Conservation (phyloP, 2,888 invertebrate genomes). For the Campoletis raptor region DNA sequence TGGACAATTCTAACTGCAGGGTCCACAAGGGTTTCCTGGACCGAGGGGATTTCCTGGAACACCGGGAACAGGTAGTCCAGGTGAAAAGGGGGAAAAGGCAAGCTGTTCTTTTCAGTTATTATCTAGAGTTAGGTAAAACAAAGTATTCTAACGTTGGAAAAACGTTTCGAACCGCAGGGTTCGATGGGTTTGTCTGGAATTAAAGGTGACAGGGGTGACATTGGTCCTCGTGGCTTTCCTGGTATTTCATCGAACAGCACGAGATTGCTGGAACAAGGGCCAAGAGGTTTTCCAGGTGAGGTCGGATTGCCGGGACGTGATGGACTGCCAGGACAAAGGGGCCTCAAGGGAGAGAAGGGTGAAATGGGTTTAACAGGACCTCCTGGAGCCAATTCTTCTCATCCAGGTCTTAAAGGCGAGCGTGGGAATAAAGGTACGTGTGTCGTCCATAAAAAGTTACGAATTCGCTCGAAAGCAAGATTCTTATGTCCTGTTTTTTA, state of each 20-base stretch:
- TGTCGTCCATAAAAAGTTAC: background rate
- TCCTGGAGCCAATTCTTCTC: slow-evolving; percentile 39
- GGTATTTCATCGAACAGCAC: slow-evolving; percentile 80
- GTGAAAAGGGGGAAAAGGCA: slow-evolving; percentile 79
- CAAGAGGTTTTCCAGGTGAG: slow-evolving; percentile 62
- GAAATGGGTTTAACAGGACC: slow-evolving; percentile 74
- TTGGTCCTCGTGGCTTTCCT: slow-evolving; percentile 67
- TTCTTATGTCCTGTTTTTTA: background rate
- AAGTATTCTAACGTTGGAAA: background rate
- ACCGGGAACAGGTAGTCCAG: slow-evolving; percentile 84
- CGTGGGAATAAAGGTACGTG: slow-evolving; percentile 57
- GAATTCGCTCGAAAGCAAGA: background rate
- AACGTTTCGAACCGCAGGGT: slow-evolving; percentile 66
- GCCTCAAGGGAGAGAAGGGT: slow-evolving; percentile 80
- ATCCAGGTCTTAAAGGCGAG: slow-evolving; percentile 72
- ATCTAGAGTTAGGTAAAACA: too few species aligned
- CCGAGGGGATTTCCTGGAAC: slow-evolving; percentile 84
- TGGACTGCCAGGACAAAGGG: slow-evolving; percentile 80
- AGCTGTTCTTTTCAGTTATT: background rate
- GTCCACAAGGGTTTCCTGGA: slow-evolving; percentile 84
- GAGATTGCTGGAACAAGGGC: slow-evolving; percentile 71
- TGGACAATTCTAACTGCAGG: slow-evolving; percentile 78
- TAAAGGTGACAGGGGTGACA: slow-evolving; percentile 72
- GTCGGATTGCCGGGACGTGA: slow-evolving; percentile 52
- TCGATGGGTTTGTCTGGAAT: slow-evolving; percentile 81